A percentile compares a stretch with the other conserved stretches of the same genome.
Evolutionary conservation across 2,797 vertebrate genomes (phyloP).

Genomic region (Sebastiscus albofasciatus): DNA sequence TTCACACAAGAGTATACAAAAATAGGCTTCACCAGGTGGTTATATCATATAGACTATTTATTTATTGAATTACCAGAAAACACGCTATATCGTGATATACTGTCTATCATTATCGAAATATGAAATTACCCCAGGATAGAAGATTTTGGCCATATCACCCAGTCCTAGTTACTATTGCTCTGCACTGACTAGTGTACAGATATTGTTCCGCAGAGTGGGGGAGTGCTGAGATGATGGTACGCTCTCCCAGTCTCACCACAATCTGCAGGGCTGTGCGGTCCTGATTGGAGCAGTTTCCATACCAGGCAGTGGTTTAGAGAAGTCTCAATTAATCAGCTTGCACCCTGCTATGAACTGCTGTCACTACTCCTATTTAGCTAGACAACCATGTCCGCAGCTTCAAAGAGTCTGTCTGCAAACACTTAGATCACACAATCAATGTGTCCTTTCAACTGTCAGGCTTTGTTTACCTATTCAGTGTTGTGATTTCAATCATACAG

Average conservation of each 20-base stretch:
- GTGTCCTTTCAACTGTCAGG: background rate
- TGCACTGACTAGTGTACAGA: background rate
- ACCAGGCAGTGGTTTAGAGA: background rate
- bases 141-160: no score
- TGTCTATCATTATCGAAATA: no score
- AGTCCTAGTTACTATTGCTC: no score
- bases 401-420: background rate
- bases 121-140: no score
- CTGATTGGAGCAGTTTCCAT: background rate
- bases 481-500: background rate
- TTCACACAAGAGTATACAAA: no score
- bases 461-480: background rate
- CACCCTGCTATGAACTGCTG: background rate
- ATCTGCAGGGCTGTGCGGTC: background rate
- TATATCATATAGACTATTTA: no score
- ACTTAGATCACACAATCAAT: background rate
- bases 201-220: background rate
- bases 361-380: background rate
- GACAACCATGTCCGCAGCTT: background rate
- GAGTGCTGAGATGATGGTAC: background rate
- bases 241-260: background rate
- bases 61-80: no score
- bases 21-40: no score
- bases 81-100: no score
- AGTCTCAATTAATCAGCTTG: background rate